Conservation (phyloP, 53 echinoderm and acorn worm species). For the Hippasteria phrygiana region DNA sequence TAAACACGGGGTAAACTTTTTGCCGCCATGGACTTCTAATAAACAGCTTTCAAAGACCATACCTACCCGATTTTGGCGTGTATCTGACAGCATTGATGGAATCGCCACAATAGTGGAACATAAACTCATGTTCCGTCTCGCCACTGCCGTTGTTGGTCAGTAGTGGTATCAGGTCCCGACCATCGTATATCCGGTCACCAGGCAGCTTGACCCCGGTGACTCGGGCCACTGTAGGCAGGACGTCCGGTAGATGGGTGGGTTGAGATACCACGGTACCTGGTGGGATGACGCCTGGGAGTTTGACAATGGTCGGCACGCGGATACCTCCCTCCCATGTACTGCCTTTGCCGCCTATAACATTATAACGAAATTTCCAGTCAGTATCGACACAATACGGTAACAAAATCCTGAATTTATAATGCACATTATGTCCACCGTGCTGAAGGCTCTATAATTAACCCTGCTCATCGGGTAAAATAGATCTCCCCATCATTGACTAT, state of each 20-base stretch:
- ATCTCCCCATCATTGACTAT: no score
- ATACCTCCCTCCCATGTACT: slow-evolving; percentile 94
- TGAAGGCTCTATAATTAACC: no score
- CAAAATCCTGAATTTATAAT: no score
- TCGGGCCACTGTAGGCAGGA: slow-evolving; percentile 81
- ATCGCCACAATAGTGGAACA: slow-evolving; percentile 92
- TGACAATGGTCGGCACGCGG: slow-evolving; percentile 83
- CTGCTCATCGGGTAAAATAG: no score
- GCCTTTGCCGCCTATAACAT: slow-evolving; percentile 89
- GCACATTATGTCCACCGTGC: no score
- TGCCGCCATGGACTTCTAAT: no score
- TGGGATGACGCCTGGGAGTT: slow-evolving; percentile 78
- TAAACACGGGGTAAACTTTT: no score
- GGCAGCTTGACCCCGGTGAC: slow-evolving; percentile 72
- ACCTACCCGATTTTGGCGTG: slow-evolving; percentile 67
- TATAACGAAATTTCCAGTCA: no score
- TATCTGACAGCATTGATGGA: slow-evolving; percentile 88
- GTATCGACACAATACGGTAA: no score
- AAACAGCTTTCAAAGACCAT: no score
- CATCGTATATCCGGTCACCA: slow-evolving; percentile 79
- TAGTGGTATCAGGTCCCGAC: slow-evolving; percentile 83
- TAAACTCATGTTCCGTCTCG: slow-evolving; percentile 70
- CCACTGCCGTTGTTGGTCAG: slow-evolving; percentile 43
- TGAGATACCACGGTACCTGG: slow-evolving; percentile 76
- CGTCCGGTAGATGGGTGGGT: slow-evolving; percentile 82